Base-by-base conservation (phyloP, 2,888 invertebrate genomes). In the Drosophila mayaguana region DNA sequence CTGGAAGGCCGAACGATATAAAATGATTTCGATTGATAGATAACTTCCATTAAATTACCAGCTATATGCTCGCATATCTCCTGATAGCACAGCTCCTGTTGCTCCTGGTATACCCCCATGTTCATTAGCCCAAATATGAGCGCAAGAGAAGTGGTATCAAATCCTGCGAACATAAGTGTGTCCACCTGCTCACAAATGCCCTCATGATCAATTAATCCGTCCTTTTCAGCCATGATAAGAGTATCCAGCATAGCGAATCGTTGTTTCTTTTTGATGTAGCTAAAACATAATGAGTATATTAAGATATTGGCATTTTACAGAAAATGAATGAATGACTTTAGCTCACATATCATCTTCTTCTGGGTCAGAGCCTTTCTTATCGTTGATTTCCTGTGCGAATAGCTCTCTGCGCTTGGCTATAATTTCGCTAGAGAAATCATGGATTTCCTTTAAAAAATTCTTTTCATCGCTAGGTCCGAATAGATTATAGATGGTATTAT, bases 181-280 rank as follows among this genome's bases (percentile, higher is more conserved):
- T 96, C 95, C 0, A 96, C 95, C 93, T 96, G 95, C 88, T 96
- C 95, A 66, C 95, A 93, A 16, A 96, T 94, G 51, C 94, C 94
- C 12, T 94, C 63, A 64, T 91, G 91, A 70, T 91, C 88, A 11
- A 91, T 91, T 0, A 83, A 60, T 0, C 88, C 89, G 60, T 91
- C 85, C 46, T 82, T 80, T 34, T 91, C 88, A 0, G 91, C 90
- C 28, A 70, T 70, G 4, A 91, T 80, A 0, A 91, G 65, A 0
- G 90, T 91, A 22, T 91, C 91, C 62, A 91, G 50, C 91, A 91
- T 91, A 12, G 91, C 91, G 48, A 83, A 91, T 5, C 90, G 90
- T 62, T 79, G 75, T 25, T 90, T 90, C 43, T 81, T 86, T 4
- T 74, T 82, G 8, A 76, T 59, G 14, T 76, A 87, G 7, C 90